Percentiles rank a stretch among this genome's conserved stretches.
phyloP scores from a whole-genome alignment of 1,140 invertebrate genomes.

The Proctacanthus coquilletti region DNA sequence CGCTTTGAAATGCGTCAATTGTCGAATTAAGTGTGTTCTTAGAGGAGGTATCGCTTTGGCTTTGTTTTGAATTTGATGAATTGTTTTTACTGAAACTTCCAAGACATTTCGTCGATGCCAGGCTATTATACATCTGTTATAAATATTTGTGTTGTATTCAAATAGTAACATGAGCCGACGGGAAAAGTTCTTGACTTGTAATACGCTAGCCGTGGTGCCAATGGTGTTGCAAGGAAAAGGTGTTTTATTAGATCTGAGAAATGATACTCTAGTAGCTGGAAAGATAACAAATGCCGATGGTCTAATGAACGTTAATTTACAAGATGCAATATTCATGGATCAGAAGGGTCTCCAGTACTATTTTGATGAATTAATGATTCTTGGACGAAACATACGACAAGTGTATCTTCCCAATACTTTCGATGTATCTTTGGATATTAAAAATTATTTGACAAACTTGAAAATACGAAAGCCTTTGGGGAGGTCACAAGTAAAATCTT shows the following conservation, averaged over 20 bases:
- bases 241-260: conserved; percentile 22
- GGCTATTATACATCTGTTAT: no score
- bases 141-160: neutral
- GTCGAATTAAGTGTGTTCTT: no score
- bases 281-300: conserved; percentile 16
- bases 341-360: conserved; percentile 15
- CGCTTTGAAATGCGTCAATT: no score
- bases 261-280: conserved; percentile 24
- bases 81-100: no score
- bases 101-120: no score
- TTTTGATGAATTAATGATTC: conserved; percentile 9
- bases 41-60: no score
- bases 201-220: conserved; percentile 20
- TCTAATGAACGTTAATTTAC: conserved; percentile 20
- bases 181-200: conserved; percentile 20
- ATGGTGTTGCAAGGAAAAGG: conserved; percentile 17
- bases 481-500: no score
- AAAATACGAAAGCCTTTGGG: neutral
- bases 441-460: neutral
- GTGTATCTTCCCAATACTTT: neutral
- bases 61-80: no score
- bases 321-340: conserved; percentile 20
- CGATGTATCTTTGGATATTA: neutral
- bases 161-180: no score
- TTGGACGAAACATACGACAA: neutral